These are phyloP conservation scores for Zoroaster sp. DNA, from an alignment of 53 echinoderm and acorn worm genomes.

Conservation along the genomic window DNA sequence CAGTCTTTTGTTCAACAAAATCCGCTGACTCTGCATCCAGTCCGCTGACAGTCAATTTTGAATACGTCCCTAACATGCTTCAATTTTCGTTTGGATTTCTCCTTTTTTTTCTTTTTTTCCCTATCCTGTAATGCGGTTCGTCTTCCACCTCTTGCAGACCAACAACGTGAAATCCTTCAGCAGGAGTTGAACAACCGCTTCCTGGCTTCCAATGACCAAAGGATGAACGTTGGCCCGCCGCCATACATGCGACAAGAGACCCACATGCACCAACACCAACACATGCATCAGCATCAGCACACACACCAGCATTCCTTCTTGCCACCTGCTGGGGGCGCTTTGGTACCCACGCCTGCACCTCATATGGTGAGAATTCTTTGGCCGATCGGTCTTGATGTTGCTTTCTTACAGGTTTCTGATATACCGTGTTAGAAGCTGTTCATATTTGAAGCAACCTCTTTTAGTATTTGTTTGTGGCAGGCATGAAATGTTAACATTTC, in stretches of 20 bases:
- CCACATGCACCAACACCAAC: constrained; percentile 99
- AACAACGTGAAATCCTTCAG: constrained; percentile 87
- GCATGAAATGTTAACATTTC: too few relatives aligned
- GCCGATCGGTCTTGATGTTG: background rate
- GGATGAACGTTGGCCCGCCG: constrained; percentile 81
- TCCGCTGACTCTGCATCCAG: too few relatives aligned
- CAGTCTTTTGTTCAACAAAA: too few relatives aligned
- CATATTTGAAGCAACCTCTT: background rate
- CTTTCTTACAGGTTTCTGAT: background rate
- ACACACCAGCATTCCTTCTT: constrained; percentile 88
- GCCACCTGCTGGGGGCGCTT: constrained; percentile 76
- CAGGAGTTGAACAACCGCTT: constrained; percentile 99
- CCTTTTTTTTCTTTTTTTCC: background rate
- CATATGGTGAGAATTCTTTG: constrained; percentile 75
- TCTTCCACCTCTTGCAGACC: constrained; percentile 47
- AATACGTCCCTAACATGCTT: too few relatives aligned
- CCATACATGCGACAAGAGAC: constrained; percentile 98
- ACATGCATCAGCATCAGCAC: constrained; percentile 99
- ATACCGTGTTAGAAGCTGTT: too few relatives aligned
- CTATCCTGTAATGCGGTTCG: background rate
- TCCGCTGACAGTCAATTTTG: too few relatives aligned
- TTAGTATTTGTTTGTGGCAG: background rate
- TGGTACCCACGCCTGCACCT: constrained; percentile 66
- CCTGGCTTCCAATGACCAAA: constrained; percentile 89
- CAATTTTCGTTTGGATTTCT: too few relatives aligned